phyloP scores from a whole-genome alignment of 2,113 vertebrate species.

The Tiliqua scincoides region DNA sequence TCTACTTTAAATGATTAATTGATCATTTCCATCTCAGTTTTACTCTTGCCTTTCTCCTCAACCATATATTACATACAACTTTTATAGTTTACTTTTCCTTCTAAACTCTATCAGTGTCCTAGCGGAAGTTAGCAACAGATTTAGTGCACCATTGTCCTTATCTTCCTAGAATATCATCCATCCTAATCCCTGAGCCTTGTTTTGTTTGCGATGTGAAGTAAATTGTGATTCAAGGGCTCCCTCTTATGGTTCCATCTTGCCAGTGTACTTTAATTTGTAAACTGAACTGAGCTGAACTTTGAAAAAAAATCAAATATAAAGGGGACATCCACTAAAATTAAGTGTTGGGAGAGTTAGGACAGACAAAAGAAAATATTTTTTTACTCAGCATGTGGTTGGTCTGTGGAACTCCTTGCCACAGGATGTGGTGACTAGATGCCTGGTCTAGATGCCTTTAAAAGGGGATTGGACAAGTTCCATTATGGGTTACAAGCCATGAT shows the following conservation, averaged over 20 bases:
- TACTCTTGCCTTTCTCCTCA: slow-evolving; percentile 13
- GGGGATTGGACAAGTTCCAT: too few relatives aligned
- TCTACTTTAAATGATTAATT: not conserved
- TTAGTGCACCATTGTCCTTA: slow-evolving; percentile 19
- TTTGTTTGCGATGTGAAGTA: not conserved
- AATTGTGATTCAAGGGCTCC: accelerated
- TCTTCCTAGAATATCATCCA: not conserved
- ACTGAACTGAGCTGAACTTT: not conserved
- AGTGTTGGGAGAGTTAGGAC: too few relatives aligned
- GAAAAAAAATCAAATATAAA: not conserved
- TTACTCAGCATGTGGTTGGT: too few relatives aligned
- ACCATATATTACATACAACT: not conserved
- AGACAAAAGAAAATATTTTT: too few relatives aligned
- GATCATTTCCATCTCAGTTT: not conserved
- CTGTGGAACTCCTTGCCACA: too few relatives aligned
- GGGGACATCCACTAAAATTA: not conserved
- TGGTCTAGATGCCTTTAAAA: too few relatives aligned
- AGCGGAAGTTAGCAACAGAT: not conserved
- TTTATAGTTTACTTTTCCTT: not conserved
- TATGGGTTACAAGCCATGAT: too few relatives aligned
- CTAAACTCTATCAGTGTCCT: too few relatives aligned
- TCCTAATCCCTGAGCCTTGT: not conserved
- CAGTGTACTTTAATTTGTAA: not conserved
- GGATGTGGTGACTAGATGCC: too few relatives aligned
- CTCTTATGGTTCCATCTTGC: slow-evolving; percentile 19